Base-by-base conservation (phyloP, 2,797 vertebrate genomes). In the Psittacula echo region DNA sequence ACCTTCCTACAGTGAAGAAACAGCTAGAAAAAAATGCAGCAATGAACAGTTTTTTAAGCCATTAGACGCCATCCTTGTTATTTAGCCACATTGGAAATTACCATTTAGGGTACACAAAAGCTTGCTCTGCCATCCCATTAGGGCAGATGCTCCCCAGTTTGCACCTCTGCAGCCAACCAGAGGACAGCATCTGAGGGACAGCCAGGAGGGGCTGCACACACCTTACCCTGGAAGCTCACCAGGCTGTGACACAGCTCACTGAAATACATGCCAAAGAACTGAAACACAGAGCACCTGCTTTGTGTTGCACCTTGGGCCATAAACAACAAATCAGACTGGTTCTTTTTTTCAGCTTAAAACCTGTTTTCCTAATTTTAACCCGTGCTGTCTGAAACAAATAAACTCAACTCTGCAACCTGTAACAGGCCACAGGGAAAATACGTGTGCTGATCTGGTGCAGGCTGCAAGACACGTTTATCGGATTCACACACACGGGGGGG, bases 1-100 rank as follows among this genome's bases (percentile, higher is more conserved):
- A 97, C 97, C 93, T 98, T 98, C 97, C 97, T 95, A 97, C 95
- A 66, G 97, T 37, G 97, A 97, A 97, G 96, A 97, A 97, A 98
- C 48, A 96, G 93, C 94, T 96, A 92, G 90, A 48, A 85, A 84
- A 85, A 53, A 89, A 72, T 11, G 51, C 79, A 82, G 16, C 90
- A 89, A 73, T 8, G 87, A 95, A 81, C 92, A 92, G 85, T 73
- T 96, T 97, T 97, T 93, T 85, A 95, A 97, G 91, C 76, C 22
- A 9, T 75, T 61, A 94, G 73, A 92, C 3, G 21, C 68, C 44
- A 71, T 82, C 48, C 77, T 93, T 16, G 12, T 79, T 94, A 86
- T 75, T 92, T 84, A 91, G 82, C 75, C 47, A 13, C 93, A 71
- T 44, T 82, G 94, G 89, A 97, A 96, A 93, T 47, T 10, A 92